Evolutionary conservation across 2,113 vertebrate species (phyloP).

Genomic region (Brachypodius melanocephalos): DNA sequence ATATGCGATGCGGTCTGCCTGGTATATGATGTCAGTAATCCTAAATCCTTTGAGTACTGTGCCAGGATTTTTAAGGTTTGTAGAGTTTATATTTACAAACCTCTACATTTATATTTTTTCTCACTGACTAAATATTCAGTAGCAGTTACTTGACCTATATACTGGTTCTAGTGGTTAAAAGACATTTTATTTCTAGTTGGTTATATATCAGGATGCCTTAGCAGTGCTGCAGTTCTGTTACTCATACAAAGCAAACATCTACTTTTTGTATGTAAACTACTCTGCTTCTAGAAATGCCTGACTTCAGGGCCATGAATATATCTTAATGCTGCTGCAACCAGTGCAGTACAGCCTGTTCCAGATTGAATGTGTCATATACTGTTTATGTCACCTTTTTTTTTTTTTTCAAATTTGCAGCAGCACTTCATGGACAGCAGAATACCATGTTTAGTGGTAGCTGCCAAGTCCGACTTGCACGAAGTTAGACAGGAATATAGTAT

Average conservation of each 20-base stretch:
- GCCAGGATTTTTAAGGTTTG: slow-evolving; percentile 95
- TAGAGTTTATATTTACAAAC: neutral
- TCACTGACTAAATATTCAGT: neutral
- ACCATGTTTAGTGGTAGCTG: slow-evolving; percentile 90
- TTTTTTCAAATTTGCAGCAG: slow-evolving; percentile 77
- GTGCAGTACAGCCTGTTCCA: neutral
- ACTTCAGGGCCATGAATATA: neutral
- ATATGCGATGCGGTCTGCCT: slow-evolving; percentile 92
- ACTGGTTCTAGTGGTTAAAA: neutral
- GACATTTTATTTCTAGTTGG: neutral
- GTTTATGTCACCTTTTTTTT: neutral
- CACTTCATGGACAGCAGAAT: slow-evolving; percentile 96
- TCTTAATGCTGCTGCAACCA: neutral
- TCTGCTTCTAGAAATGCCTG: neutral
- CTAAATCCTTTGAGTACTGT: slow-evolving; percentile 94
- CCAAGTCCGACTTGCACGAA: slow-evolving; percentile 96
- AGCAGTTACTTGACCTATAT: neutral
- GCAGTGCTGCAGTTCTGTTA: neutral
- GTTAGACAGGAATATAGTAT: slow-evolving; percentile 88
- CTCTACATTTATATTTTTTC: neutral
- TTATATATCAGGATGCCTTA: neutral
- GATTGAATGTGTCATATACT: neutral
- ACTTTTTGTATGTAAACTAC: neutral
- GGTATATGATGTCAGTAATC: slow-evolving; percentile 91
- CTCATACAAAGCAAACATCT: neutral